These are phyloP conservation scores for Diaperis boleti DNA, from an alignment of 2,888 invertebrate genomes.

Conservation along the genomic window DNA sequence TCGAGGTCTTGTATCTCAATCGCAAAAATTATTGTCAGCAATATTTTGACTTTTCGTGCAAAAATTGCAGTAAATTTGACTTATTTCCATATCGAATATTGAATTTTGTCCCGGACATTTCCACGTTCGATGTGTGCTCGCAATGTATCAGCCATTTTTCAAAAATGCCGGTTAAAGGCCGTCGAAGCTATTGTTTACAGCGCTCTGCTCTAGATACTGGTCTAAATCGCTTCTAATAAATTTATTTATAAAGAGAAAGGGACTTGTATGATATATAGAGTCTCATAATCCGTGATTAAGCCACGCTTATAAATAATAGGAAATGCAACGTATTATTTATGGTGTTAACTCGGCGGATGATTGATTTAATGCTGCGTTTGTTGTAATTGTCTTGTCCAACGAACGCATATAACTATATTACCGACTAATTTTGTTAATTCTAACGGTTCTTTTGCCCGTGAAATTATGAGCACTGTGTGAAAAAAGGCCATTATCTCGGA, in stretches of 20 bases:
- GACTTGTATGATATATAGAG: conserved; percentile 57
- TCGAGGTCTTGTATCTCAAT: too few relatives aligned
- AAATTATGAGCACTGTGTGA: conserved; percentile 24
- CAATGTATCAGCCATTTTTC: not conserved
- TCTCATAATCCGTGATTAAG: conserved; percentile 57
- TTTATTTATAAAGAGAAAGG: conserved; percentile 57
- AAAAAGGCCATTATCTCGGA: conserved; percentile 24
- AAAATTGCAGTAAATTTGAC: too few relatives aligned
- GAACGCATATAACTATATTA: conserved; percentile 35
- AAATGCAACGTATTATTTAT: conserved; percentile 42
- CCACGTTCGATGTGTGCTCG: not conserved
- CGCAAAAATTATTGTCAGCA: too few relatives aligned
- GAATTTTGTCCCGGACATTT: too few relatives aligned
- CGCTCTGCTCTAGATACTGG: conserved; percentile 46
- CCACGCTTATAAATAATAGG: conserved; percentile 44
- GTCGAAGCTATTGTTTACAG: conserved; percentile 40
- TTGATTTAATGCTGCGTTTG: conserved; percentile 41
- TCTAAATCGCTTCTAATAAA: conserved; percentile 44
- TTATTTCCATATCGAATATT: too few relatives aligned
- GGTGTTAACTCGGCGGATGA: conserved; percentile 33
- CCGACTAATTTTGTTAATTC: conserved; percentile 36
- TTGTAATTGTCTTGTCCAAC: conserved; percentile 42
- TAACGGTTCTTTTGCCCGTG: conserved; percentile 23
- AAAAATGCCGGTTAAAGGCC: conserved; percentile 26
- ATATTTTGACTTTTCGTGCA: too few relatives aligned